Evolutionary conservation across 2,113 vertebrate genomes (phyloP).

Genomic region (Prionailurus viverrinus): DNA sequence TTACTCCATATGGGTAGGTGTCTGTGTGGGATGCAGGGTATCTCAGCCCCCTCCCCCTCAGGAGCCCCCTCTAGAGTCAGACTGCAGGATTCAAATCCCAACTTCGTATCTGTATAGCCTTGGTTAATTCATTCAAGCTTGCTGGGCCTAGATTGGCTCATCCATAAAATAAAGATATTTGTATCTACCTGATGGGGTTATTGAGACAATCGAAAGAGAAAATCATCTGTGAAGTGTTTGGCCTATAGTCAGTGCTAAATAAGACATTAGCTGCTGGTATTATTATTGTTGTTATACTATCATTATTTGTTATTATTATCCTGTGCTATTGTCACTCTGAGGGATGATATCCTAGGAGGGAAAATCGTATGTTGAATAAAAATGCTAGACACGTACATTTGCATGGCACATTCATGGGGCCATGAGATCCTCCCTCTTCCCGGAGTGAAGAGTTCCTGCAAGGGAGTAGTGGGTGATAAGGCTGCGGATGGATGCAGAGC

Average conservation of each 20-base stretch:
- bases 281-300: background rate
- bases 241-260: background rate
- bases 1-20: background rate
- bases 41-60: background rate
- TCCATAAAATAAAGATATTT: background rate
- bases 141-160: background rate
- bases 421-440: background rate
- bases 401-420: background rate
- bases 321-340: background rate
- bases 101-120: background rate
- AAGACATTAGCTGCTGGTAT: background rate
- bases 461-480: background rate
- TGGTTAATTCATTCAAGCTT: background rate
- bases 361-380: background rate
- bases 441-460: constrained; percentile 29
- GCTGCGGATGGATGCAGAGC: background rate
- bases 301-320: background rate
- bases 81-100: background rate
- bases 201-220: background rate
- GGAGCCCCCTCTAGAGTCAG: background rate
- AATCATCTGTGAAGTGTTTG: background rate
- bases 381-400: background rate
- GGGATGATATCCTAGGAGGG: background rate
- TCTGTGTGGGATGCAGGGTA: rapidly evolving
- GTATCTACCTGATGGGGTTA: background rate